A percentile compares a stretch with the other conserved stretches of the same genome.
Conservation (phyloP, 2,113 vertebrate species). For the Eonycteris spelaea region DNA sequence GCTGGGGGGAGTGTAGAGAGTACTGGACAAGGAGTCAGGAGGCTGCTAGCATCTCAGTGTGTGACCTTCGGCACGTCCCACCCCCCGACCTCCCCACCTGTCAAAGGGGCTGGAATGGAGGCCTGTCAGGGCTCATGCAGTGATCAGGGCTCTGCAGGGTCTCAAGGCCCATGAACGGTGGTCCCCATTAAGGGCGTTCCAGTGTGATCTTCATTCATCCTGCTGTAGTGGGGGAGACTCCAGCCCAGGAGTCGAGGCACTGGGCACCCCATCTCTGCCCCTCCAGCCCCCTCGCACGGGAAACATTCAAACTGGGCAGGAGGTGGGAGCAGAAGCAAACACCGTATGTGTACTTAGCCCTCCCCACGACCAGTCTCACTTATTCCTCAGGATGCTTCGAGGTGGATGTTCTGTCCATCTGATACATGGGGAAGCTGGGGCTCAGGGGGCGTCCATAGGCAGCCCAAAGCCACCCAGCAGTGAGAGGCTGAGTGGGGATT, state of each 20-base stretch:
- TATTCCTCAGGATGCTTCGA: background rate
- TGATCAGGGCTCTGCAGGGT: too few relatives aligned
- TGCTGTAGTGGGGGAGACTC: background rate
- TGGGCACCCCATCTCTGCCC: background rate
- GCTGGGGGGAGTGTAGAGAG: background rate
- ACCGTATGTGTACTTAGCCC: accelerated
- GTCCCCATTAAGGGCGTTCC: background rate
- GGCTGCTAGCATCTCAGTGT: accelerated
- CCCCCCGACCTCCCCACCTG: accelerated
- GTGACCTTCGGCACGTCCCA: background rate
- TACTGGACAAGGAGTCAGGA: background rate
- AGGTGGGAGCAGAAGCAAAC: background rate
- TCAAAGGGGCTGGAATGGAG: background rate
- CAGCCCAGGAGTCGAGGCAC: accelerated
- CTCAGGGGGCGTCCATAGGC: background rate
- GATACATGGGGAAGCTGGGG: background rate
- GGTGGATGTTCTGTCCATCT: background rate
- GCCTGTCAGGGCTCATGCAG: accelerated
- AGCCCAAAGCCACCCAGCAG: background rate
- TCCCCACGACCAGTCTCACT: background rate
- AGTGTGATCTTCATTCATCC: accelerated
- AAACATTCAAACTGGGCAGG: background rate
- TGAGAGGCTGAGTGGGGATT: background rate
- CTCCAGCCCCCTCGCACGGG: accelerated
- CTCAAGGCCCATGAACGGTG: accelerated